Conservation (phyloP, 2,797 vertebrate species). For the Eupleurogrammus muticus region DNA sequence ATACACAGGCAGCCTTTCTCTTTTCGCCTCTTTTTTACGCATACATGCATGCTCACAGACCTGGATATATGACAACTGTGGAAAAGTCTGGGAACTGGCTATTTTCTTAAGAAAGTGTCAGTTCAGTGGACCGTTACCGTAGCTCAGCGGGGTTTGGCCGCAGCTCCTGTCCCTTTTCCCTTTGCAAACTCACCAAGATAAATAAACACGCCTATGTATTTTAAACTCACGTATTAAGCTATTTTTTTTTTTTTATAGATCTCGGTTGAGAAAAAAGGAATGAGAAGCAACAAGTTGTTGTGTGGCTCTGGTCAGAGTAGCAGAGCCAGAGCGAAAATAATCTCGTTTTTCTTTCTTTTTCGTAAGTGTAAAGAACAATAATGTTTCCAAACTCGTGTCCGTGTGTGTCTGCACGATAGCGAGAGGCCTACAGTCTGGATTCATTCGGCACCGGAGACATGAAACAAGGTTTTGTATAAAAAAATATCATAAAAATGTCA, state of each 20-base stretch:
- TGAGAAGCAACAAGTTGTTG: slow-evolving; percentile 54
- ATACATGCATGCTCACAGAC: slow-evolving; percentile 62
- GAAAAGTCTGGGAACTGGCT: slow-evolving; percentile 72
- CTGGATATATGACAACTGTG: slow-evolving; percentile 68
- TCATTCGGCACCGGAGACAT: slow-evolving; percentile 13
- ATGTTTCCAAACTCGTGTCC: slow-evolving; percentile 18
- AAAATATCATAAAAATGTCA: too few relatives aligned
- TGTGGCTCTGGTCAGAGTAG: slow-evolving; percentile 18
- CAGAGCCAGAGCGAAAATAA: slow-evolving; percentile 1
- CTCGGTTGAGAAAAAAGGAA: slow-evolving; percentile 49
- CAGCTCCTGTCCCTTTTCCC: slow-evolving; percentile 51
- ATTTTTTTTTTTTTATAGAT: slow-evolving; percentile 32
- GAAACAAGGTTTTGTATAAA: slow-evolving; percentile 21
- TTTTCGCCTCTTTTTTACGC: slow-evolving; percentile 50
- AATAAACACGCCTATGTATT: slow-evolving; percentile 63
- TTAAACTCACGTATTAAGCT: slow-evolving; percentile 49
- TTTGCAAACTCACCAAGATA: slow-evolving; percentile 62
- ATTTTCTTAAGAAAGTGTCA: slow-evolving; percentile 59
- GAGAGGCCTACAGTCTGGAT: slow-evolving; percentile 25
- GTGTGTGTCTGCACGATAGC: slow-evolving; percentile 9
- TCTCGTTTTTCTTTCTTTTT: neutral
- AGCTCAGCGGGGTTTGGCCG: slow-evolving; percentile 59
- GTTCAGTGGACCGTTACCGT: slow-evolving; percentile 56
- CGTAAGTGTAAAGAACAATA: neutral
- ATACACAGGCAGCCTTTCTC: slow-evolving; percentile 57